Percentiles rank a stretch among this genome's conserved stretches.
Conservation (phyloP, 1,140 invertebrate species). For the Drosophila pallidifrons region DNA sequence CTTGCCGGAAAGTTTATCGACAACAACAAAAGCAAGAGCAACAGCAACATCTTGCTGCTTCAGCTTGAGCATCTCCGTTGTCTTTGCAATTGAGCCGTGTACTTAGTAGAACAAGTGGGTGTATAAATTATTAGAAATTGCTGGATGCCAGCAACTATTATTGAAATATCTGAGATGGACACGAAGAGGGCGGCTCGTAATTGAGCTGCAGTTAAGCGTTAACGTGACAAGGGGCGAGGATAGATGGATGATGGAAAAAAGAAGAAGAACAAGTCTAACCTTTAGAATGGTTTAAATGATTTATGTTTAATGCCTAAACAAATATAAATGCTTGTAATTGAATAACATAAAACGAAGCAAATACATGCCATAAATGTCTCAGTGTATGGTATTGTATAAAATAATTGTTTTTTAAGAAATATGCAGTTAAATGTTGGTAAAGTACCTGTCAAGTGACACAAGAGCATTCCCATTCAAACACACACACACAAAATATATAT, state of each 20-base stretch:
- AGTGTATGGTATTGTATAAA: conserved; percentile 20
- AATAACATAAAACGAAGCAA: conserved; percentile 57
- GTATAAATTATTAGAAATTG: conserved; percentile 71
- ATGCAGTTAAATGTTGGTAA: conserved; percentile 65
- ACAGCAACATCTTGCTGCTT: conserved; percentile 3
- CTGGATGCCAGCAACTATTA: conserved; percentile 67
- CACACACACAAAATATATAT: conserved; percentile 57
- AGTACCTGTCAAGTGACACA: conserved; percentile 78
- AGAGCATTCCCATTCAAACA: conserved; percentile 65
- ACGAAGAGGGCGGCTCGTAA: not conserved
- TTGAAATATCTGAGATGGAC: conserved; percentile 65
- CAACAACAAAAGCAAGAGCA: conserved; percentile 7
- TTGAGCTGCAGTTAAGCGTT: conserved; percentile 10
- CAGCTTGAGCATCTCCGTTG: conserved; percentile 17
- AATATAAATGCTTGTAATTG: conserved; percentile 52
- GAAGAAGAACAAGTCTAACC: not conserved
- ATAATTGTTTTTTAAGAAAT: conserved; percentile 76
- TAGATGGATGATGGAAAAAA: no score
- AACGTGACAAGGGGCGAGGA: not conserved
- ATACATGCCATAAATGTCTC: conserved; percentile 19
- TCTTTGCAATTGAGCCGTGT: conserved; percentile 40
- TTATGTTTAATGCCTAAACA: conserved; percentile 61
- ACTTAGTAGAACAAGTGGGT: conserved; percentile 40
- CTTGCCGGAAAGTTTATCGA: conserved; percentile 14
- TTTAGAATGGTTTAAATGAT: conserved; percentile 50